Conservation (phyloP, 2,113 vertebrate genomes). For the Phoenicopterus ruber region DNA sequence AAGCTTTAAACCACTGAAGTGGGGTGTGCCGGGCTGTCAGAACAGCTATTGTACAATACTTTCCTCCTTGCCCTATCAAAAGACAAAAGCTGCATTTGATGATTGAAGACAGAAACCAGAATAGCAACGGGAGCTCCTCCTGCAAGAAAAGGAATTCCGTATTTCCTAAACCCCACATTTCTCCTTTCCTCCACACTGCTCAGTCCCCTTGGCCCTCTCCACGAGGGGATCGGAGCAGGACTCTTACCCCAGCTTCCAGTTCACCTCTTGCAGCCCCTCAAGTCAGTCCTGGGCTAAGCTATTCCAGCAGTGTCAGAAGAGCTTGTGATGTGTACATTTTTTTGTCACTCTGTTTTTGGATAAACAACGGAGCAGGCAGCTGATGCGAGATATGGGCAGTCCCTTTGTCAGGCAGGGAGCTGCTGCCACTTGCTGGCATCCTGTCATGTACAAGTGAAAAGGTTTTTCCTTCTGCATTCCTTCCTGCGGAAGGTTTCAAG, state of each 20-base stretch:
- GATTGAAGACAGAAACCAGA: conserved; percentile 42
- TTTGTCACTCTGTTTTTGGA: neutral
- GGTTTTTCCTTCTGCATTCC: neutral
- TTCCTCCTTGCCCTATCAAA: conserved; percentile 15
- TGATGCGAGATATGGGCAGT: neutral
- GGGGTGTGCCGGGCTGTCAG: conserved; percentile 21
- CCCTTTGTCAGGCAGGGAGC: conserved; percentile 16
- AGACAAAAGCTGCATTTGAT: conserved; percentile 49
- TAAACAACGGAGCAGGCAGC: neutral
- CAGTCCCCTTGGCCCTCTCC: neutral
- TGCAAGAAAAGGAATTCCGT: neutral
- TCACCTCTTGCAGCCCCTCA: neutral
- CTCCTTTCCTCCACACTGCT: neutral
- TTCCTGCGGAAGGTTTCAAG: neutral
- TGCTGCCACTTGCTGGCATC: conserved; percentile 59
- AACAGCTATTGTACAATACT: conserved; percentile 22
- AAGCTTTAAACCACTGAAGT: conserved; percentile 27
- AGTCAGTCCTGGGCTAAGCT: neutral
- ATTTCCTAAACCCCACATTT: neutral
- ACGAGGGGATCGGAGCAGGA: neutral
- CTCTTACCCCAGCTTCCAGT: neutral
- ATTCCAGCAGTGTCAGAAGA: neutral
- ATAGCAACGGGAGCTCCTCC: conserved; percentile 13
- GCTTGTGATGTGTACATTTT: neutral
- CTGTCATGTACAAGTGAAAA: neutral